These are phyloP conservation scores for Rhagologus leucostigma DNA, from an alignment of 2,113 vertebrate species.

Conservation along the genomic window DNA sequence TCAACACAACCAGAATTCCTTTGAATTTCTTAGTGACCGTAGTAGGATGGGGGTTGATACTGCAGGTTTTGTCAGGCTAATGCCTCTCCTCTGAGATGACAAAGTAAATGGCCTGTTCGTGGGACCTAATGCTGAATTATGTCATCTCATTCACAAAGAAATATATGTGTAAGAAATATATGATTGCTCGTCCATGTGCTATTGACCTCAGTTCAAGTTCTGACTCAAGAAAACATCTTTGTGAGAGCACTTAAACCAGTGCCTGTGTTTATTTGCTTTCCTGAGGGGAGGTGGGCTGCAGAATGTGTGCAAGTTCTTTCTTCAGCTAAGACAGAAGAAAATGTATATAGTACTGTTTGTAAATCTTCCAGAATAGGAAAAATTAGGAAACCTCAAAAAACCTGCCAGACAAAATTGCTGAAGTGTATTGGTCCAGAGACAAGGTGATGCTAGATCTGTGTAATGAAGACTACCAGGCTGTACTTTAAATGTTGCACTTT, in stretches of 20 bases:
- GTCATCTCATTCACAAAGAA: background rate
- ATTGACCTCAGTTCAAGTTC: background rate
- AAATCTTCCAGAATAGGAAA: background rate
- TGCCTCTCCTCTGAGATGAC: background rate
- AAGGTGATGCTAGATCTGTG: background rate
- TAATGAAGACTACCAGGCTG: background rate
- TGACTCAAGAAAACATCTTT: background rate
- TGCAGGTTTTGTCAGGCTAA: background rate
- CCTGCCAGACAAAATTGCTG: background rate
- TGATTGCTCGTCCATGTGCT: background rate
- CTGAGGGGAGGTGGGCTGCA: background rate
- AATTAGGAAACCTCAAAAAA: background rate
- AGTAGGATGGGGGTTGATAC: background rate
- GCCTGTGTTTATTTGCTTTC: background rate
- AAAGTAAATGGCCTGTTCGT: background rate
- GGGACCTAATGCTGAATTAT: background rate
- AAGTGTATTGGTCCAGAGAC: background rate
- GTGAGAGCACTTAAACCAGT: background rate
- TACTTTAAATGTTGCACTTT: background rate
- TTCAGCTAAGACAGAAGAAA: background rate
- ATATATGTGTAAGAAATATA: background rate
- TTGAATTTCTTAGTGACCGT: background rate
- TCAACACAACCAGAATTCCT: background rate
- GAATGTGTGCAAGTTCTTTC: background rate
- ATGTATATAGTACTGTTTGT: background rate